Evolutionary conservation across 1,140 invertebrate genomes (phyloP).

Genomic region (Bacillus rossius): DNA sequence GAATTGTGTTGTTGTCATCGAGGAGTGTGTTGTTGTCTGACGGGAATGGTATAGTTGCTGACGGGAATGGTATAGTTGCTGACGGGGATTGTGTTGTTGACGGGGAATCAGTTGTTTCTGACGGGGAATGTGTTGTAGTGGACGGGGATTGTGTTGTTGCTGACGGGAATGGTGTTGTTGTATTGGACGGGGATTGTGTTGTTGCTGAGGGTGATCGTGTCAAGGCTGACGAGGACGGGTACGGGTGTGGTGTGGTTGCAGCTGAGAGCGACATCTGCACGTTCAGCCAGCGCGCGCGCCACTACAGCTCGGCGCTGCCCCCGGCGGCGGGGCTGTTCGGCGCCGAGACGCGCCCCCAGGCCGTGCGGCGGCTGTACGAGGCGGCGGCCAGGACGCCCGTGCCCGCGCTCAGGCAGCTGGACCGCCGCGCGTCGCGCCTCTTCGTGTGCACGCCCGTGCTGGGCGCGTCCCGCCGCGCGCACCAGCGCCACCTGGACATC

Average conservation of each 20-base stretch:
- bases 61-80: no score
- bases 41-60: no score
- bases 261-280: constrained; percentile 80
- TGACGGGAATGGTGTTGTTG: no score
- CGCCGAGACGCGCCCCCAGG: constrained; percentile 56
- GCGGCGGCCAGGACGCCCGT: constrained; percentile 53
- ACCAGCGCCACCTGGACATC: neutral
- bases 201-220: no score
- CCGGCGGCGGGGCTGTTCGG: constrained; percentile 58
- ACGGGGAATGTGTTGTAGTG: no score
- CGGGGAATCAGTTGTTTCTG: no score
- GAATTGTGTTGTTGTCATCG: no score
- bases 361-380: constrained; percentile 66
- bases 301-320: neutral
- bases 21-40: no score
- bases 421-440: constrained; percentile 48
- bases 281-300: constrained; percentile 42
- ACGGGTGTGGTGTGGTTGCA: constrained; percentile 49
- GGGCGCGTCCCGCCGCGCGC: constrained; percentile 33
- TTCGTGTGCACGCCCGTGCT: constrained; percentile 75
- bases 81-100: no score
- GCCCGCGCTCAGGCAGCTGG: constrained; percentile 40
- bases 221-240: no score
- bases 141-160: no score
- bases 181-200: no score